Conservation (phyloP, 2,113 vertebrate genomes). For the Brachionichthys hirsutus region DNA sequence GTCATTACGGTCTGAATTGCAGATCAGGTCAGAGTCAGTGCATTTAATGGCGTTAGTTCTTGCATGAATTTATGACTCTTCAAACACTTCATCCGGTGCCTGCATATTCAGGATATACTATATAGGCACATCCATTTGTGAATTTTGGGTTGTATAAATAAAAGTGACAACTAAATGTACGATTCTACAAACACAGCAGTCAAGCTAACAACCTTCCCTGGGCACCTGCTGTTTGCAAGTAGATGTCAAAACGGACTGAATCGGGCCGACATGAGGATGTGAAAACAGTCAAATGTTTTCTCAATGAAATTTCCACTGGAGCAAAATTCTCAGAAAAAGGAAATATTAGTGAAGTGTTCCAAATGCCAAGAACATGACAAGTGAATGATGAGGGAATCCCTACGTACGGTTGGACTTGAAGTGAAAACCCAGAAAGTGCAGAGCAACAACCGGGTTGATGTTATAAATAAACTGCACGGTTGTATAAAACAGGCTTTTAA, state of each 20-base stretch:
- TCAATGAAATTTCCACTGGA: conserved; percentile 34
- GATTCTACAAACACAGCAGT: not conserved
- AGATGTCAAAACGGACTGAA: conserved; percentile 14
- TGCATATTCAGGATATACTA: not conserved
- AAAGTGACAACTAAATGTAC: conserved; percentile 5
- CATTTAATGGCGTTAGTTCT: conserved; percentile 1
- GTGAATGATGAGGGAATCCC: too few relatives aligned
- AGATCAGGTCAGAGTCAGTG: conserved; percentile 24
- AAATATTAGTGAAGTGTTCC: not conserved
- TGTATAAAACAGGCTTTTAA: not conserved
- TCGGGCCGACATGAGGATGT: conserved; percentile 14
- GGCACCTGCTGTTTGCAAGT: conserved; percentile 23
- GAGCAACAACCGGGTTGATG: not conserved
- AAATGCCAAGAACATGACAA: too few relatives aligned
- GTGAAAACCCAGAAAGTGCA: not conserved
- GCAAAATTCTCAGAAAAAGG: conserved; percentile 17
- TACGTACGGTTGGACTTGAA: too few relatives aligned
- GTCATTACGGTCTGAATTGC: conserved; percentile 30
- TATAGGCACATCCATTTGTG: not conserved
- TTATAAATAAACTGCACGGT: not conserved
- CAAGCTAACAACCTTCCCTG: conserved; percentile 1
- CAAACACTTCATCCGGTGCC: not conserved
- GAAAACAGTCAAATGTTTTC: conserved; percentile 18
- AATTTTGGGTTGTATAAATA: not conserved
- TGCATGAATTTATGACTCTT: conserved; percentile 4